These are phyloP conservation scores for Lycia hirtaria DNA, from an alignment of 2,888 invertebrate genomes.

Conservation along the genomic window DNA sequence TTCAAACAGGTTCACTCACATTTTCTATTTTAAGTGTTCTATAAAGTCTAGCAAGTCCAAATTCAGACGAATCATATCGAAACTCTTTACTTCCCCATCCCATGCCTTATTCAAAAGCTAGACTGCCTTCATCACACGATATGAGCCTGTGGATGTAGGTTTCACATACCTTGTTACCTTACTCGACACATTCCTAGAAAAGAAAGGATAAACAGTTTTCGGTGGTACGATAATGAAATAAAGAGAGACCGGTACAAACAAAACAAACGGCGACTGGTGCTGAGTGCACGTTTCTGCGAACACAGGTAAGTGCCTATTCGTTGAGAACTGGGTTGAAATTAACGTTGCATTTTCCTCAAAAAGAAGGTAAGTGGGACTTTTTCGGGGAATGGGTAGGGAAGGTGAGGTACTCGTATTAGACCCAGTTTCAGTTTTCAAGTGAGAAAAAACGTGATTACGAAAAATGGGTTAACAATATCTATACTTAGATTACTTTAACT, in stretches of 20 bases:
- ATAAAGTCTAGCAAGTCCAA: neutral
- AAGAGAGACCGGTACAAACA: conserved; percentile 47
- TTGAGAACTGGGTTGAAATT: conserved; percentile 54
- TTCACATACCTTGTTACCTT: too few relatives aligned
- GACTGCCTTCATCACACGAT: neutral
- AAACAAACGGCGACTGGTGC: conserved; percentile 50
- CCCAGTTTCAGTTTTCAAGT: neutral
- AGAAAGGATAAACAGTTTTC: conserved; percentile 21
- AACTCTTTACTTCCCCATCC: neutral
- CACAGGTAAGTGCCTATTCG: conserved; percentile 63
- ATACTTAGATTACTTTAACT: too few relatives aligned
- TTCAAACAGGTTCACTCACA: too few relatives aligned
- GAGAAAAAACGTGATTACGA: neutral
- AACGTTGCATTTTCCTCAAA: conserved; percentile 36
- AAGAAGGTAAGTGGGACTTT: conserved; percentile 36
- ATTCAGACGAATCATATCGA: neutral
- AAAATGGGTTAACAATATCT: too few relatives aligned
- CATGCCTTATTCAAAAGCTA: neutral
- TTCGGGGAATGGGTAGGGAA: conserved; percentile 19
- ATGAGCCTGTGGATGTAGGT: neutral
- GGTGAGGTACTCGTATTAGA: conserved; percentile 1
- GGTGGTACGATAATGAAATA: conserved; percentile 50
- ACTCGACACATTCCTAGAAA: conserved; percentile 15
- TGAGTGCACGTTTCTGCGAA: conserved; percentile 61
- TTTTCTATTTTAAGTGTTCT: too few relatives aligned